Conservation (phyloP, 2,113 vertebrate genomes). For the Acrocephalus arundinaceus region DNA sequence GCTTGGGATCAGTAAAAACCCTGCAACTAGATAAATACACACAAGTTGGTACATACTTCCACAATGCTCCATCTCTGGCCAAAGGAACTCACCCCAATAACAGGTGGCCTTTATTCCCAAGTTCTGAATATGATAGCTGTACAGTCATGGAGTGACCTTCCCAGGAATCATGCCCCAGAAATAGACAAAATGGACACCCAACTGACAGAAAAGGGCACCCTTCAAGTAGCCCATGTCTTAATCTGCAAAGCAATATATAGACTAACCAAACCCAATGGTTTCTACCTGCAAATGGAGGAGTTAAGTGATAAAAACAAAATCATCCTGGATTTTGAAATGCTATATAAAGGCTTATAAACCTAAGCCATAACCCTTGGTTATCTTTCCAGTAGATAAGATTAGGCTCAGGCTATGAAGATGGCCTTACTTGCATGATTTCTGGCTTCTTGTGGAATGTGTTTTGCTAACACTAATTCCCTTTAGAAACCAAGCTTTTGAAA, state of each 20-base stretch:
- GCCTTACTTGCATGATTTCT: slow-evolving; percentile 30
- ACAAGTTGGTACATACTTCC: neutral
- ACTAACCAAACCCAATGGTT: slow-evolving; percentile 14
- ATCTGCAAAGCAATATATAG: slow-evolving; percentile 33
- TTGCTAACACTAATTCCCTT: slow-evolving; percentile 11
- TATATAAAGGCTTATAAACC: slow-evolving; percentile 35
- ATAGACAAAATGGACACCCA: neutral
- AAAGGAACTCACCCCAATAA: neutral
- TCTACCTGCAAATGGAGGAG: slow-evolving; percentile 13
- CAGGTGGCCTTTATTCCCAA: neutral
- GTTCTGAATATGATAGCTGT: neutral
- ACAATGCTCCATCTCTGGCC: neutral
- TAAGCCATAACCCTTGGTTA: slow-evolving; percentile 50
- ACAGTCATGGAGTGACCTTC: neutral
- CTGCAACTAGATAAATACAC: neutral
- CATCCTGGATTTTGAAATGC: slow-evolving; percentile 54
- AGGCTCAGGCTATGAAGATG: slow-evolving; percentile 32
- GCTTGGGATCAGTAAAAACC: neutral
- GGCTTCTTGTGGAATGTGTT: slow-evolving; percentile 38
- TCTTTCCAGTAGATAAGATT: slow-evolving; percentile 66
- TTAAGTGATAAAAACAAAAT: slow-evolving; percentile 53
- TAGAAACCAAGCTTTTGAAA: slow-evolving; percentile 5
- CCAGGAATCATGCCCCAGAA: neutral
- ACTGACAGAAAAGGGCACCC: slow-evolving; percentile 18
- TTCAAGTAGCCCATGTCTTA: slow-evolving; percentile 24